Percentiles rank a stretch among this genome's conserved stretches.
Evolutionary conservation across 1,140 invertebrate species (phyloP).

Genomic region (Chrysopa pallens): DNA sequence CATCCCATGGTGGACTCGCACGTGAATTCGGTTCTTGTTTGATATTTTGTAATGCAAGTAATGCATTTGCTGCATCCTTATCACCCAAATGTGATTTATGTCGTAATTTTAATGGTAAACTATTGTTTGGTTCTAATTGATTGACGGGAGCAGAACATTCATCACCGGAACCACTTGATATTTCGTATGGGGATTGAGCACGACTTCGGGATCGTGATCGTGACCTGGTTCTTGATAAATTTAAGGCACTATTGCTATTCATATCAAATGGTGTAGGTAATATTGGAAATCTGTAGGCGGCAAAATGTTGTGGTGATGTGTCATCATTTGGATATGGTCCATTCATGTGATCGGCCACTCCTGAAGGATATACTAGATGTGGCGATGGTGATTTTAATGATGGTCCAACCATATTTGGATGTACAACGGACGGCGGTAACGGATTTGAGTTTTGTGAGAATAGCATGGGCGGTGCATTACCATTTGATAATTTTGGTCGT

Average conservation of each 20-base stretch:
- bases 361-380: slow-evolving; percentile 25
- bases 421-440: slow-evolving; percentile 46
- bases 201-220: slow-evolving; percentile 22
- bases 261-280: slow-evolving; percentile 2
- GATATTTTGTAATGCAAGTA: slow-evolving; percentile 60
- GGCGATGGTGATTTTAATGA: slow-evolving; percentile 27
- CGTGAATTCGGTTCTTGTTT: slow-evolving; percentile 61
- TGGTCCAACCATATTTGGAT: slow-evolving; percentile 20
- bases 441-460: slow-evolving; percentile 40
- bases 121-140: slow-evolving; percentile 30
- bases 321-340: slow-evolving; percentile 13
- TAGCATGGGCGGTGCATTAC: slow-evolving; percentile 22
- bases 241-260: slow-evolving; percentile 29
- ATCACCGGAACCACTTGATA: slow-evolving; percentile 53
- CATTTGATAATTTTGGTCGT: slow-evolving; percentile 43
- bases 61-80: slow-evolving; percentile 63
- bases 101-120: slow-evolving; percentile 71
- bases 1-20: slow-evolving; percentile 63
- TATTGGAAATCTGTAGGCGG: slow-evolving; percentile 8
- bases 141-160: slow-evolving; percentile 33
- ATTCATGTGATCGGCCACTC: slow-evolving; percentile 15
- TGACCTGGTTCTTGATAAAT: slow-evolving; percentile 32
- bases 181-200: slow-evolving; percentile 44
- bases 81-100: slow-evolving; percentile 83
- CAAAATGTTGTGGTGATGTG: slow-evolving; percentile 15